These are phyloP conservation scores for Unio pictorum DNA, from an alignment of 2,888 invertebrate species.

Conservation along the genomic window DNA sequence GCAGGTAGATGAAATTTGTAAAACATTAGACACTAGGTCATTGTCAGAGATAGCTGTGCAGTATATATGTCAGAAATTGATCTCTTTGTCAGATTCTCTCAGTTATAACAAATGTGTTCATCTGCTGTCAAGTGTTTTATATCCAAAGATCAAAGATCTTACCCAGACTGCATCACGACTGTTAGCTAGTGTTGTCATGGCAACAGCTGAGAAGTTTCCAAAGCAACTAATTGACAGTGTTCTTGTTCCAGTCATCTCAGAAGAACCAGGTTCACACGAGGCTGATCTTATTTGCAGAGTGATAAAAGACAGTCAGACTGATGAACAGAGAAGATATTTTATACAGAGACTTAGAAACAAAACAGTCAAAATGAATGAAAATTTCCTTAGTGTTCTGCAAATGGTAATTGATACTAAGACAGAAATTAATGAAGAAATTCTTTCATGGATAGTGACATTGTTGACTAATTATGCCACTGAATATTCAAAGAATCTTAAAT, in stretches of 20 bases:
- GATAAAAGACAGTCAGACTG: conserved; percentile 3
- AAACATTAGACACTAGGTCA: too few species aligned
- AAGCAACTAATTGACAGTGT: conserved; percentile 27
- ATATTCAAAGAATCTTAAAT: conserved; percentile 19
- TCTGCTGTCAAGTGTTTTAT: conserved; percentile 10
- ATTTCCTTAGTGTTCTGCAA: neutral
- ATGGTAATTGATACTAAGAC: neutral
- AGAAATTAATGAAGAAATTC: conserved; percentile 1
- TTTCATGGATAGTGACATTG: neutral
- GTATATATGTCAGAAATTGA: too few species aligned
- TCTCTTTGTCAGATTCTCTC: conserved; percentile 8
- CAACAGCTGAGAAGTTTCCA: conserved; percentile 15
- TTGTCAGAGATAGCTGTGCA: too few species aligned
- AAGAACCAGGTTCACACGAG: neutral
- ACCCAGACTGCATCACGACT: conserved; percentile 23
- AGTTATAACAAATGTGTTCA: conserved; percentile 14
- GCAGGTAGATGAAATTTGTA: too few species aligned
- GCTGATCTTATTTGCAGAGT: conserved; percentile 2
- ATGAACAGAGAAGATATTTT: neutral
- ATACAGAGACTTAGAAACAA: neutral
- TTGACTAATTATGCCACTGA: conserved; percentile 5
- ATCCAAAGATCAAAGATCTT: conserved; percentile 4
- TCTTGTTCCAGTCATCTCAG: conserved; percentile 12
- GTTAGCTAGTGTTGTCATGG: conserved; percentile 15
- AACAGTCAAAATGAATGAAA: conserved; percentile 5